phyloP scores from a whole-genome alignment of 2,113 vertebrate species.

The Perca schrenkii region DNA sequence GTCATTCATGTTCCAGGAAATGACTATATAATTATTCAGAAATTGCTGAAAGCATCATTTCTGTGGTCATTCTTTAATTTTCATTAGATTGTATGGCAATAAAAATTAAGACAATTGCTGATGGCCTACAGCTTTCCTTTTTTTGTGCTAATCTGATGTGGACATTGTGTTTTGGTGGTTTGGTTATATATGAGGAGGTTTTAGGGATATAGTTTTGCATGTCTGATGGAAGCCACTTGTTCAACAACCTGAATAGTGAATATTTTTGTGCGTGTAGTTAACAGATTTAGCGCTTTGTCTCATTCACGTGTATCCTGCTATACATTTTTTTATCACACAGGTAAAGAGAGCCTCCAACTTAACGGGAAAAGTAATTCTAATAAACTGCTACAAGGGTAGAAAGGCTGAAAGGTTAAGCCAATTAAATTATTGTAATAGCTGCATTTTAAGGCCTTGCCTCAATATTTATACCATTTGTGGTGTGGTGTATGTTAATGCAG shows the following conservation, averaged over 20 bases:
- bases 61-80: neutral
- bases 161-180: neutral
- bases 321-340: neutral
- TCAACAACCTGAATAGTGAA: neutral
- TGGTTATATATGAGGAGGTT: neutral
- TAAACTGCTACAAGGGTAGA: constrained; percentile 7
- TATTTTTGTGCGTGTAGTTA: neutral
- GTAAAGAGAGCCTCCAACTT: constrained; percentile 9
- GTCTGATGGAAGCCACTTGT: constrained; percentile 13
- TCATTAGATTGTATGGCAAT: neutral
- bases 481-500: neutral
- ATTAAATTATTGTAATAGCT: neutral
- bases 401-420: constrained; percentile 7
- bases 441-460: neutral
- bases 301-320: neutral
- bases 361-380: constrained; percentile 2
- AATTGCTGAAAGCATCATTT: neutral
- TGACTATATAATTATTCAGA: neutral
- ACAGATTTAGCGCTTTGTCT: constrained; percentile 2
- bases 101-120: neutral
- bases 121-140: neutral
- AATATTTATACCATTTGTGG: neutral
- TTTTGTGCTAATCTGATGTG: neutral
- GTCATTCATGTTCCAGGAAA: neutral
- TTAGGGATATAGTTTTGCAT: neutral